Evolutionary conservation across 2,888 invertebrate species (phyloP).

Genomic region (Ceramica pisi): DNA sequence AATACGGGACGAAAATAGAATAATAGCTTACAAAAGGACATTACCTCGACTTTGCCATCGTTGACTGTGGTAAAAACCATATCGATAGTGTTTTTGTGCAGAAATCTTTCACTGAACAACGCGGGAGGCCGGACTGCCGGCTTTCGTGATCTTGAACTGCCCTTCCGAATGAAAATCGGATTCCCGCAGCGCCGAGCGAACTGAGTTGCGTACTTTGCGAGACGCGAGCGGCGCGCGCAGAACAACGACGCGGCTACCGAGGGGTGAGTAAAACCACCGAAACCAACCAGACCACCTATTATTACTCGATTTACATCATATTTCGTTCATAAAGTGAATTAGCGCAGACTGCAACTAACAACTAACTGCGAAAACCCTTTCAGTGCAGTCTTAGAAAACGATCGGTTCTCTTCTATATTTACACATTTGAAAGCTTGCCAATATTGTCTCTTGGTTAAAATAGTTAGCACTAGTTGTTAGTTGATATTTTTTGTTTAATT

Average conservation of each 20-base stretch:
- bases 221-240: constrained; percentile 84
- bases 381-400: constrained; percentile 58
- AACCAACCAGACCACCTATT: constrained; percentile 70
- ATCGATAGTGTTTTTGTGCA: constrained; percentile 74
- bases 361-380: constrained; percentile 45
- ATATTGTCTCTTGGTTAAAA: constrained; percentile 55
- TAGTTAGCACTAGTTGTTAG: constrained; percentile 22
- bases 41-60: constrained; percentile 86
- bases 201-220: constrained; percentile 84
- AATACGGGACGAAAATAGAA: constrained; percentile 72
- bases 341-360: constrained; percentile 54
- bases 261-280: constrained; percentile 77
- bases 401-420: constrained; percentile 77
- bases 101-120: constrained; percentile 76
- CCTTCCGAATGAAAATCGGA: constrained; percentile 87
- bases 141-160: constrained; percentile 90
- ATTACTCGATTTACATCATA: constrained; percentile 52
- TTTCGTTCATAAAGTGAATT: constrained; percentile 32
- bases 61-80: constrained; percentile 88
- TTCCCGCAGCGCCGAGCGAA: constrained; percentile 79
- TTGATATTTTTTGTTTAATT: not conserved
- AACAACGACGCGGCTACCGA: constrained; percentile 74
- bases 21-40: constrained; percentile 51
- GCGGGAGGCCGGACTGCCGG: constrained; percentile 79
- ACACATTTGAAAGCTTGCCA: constrained; percentile 83